Conservation (phyloP, 2,797 vertebrate genomes). For the Rhadinocentrus ornatus region DNA sequence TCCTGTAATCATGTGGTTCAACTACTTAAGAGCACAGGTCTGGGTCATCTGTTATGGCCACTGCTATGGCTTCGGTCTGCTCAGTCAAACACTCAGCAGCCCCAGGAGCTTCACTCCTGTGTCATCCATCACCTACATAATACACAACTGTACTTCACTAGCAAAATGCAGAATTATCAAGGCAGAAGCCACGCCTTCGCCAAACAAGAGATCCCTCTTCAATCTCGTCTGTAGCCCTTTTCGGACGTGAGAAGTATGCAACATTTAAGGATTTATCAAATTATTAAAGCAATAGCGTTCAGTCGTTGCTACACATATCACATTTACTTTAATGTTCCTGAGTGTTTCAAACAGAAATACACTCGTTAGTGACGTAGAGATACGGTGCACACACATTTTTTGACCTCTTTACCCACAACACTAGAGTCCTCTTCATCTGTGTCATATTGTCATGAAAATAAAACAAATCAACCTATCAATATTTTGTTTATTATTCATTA, state of each 20-base stretch:
- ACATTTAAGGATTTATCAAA: background rate
- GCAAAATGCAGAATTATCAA: conserved; percentile 50
- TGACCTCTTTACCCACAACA: background rate
- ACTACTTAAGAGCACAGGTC: conserved; percentile 19
- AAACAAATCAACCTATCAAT: background rate
- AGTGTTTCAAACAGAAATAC: background rate
- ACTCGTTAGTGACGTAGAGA: background rate
- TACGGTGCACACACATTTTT: conserved; percentile 3
- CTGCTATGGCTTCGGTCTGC: conserved; percentile 41
- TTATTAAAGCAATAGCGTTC: background rate
- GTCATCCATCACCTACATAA: conserved; percentile 49
- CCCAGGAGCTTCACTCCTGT: conserved; percentile 58
- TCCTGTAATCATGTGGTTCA: background rate
- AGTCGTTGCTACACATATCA: background rate
- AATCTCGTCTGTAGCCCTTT: conserved; percentile 51
- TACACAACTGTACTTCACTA: conserved; percentile 30
- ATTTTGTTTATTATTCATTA: background rate
- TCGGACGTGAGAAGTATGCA: conserved; percentile 12
- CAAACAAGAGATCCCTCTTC: conserved; percentile 73
- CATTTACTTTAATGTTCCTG: background rate
- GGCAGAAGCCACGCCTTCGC: conserved; percentile 78
- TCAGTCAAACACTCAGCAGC: conserved; percentile 71
- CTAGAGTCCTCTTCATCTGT: too few species aligned
- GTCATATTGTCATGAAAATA: background rate
- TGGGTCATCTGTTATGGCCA: conserved; percentile 42